Conservation (phyloP, 2,797 vertebrate genomes). For the Eleutherodactylus coqui region DNA sequence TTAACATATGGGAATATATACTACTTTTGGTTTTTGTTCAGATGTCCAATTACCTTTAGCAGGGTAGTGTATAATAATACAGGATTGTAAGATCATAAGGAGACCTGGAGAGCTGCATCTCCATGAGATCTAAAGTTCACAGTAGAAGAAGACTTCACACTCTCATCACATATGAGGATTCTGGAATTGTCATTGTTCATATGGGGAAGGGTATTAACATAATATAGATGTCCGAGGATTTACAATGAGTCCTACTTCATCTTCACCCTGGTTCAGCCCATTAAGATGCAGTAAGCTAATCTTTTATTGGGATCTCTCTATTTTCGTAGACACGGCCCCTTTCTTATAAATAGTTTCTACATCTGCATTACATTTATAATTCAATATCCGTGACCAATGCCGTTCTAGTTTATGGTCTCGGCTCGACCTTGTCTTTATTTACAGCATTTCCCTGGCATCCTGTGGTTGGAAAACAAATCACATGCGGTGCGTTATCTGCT, state of each 20-base stretch:
- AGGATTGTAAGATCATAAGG: not conserved
- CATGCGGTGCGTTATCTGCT: too few species aligned
- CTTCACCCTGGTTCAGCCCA: not conserved
- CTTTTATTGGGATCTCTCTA: not conserved
- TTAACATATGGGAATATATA: too few species aligned
- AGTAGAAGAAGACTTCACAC: not conserved
- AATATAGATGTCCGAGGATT: not conserved
- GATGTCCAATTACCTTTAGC: too few species aligned
- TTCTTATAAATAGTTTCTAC: constrained; percentile 32
- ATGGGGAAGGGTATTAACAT: not conserved
- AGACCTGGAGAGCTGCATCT: not conserved
- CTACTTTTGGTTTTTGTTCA: too few species aligned
- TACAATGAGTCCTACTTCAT: not conserved
- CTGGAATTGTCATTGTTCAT: not conserved
- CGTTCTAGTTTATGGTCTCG: constrained; percentile 19
- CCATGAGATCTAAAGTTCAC: not conserved
- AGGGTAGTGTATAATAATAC: too few species aligned
- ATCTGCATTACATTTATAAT: constrained; percentile 37
- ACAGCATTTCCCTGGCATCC: constrained; percentile 18
- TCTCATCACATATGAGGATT: not conserved
- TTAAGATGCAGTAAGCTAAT: not conserved
- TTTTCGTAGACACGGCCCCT: not conserved
- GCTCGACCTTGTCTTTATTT: constrained; percentile 43
- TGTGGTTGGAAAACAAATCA: constrained; percentile 49
- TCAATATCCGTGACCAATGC: constrained; percentile 39